Conservation (phyloP, 2,113 vertebrate genomes). For the Anolis sagrei region DNA sequence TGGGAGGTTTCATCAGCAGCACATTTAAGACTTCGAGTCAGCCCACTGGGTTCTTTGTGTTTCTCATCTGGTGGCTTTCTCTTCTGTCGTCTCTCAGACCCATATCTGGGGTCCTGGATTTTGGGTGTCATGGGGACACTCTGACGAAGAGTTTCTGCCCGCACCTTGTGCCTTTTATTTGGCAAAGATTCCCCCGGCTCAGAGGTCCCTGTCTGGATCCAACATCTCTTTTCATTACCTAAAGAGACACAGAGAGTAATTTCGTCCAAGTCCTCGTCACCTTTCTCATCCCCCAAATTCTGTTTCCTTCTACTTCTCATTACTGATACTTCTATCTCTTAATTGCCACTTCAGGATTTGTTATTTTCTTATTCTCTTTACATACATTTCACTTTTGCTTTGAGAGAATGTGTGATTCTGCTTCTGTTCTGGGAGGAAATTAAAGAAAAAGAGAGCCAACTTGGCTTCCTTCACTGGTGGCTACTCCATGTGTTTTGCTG, state of each 20-base stretch:
- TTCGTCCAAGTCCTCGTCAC: not conserved
- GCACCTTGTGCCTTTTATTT: not conserved
- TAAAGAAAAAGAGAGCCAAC: no score
- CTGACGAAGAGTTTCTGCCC: not conserved
- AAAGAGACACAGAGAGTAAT: not conserved
- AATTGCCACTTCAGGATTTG: no score
- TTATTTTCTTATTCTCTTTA: no score
- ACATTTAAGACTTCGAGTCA: no score
- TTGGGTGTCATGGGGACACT: not conserved
- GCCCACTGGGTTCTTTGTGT: not conserved
- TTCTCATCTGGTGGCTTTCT: not conserved
- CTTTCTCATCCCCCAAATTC: not conserved
- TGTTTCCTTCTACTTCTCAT: no score
- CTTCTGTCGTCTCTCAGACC: not conserved
- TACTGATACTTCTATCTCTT: no score
- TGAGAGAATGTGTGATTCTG: no score
- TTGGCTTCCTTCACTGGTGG: no score
- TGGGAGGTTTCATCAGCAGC: not conserved
- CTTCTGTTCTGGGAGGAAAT: no score
- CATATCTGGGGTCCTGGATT: not conserved
- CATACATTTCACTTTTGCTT: no score
- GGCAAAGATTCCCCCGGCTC: not conserved
- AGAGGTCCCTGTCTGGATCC: not conserved
- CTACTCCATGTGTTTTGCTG: no score
- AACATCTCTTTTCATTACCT: conserved; percentile 10